Conservation (phyloP, 2,888 invertebrate genomes). For the Leucoma salicis region DNA sequence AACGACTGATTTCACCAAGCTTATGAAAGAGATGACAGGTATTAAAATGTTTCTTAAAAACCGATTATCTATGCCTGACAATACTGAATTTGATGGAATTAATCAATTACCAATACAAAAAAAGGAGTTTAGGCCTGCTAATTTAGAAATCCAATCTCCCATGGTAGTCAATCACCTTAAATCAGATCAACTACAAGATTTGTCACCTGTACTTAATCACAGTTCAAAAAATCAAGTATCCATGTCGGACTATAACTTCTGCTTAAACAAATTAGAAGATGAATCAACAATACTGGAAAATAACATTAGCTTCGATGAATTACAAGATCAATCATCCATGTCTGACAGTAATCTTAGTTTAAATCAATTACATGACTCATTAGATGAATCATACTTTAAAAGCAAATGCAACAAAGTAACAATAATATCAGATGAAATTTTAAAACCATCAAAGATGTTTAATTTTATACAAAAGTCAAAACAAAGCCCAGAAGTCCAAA, state of each 20-base stretch:
- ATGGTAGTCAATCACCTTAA: not conserved
- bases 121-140: not conserved
- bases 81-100: not conserved
- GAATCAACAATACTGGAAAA: not conserved
- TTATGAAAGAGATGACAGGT: conserved; percentile 35
- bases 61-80: not conserved
- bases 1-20: conserved; percentile 25
- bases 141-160: not conserved
- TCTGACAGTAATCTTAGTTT: not conserved
- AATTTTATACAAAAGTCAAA: not conserved
- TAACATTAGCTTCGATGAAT: not conserved
- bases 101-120: not conserved
- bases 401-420: not conserved
- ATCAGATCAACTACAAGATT: not conserved
- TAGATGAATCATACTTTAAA: no score
- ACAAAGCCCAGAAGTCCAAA: not conserved
- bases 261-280: not conserved
- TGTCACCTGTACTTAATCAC: not conserved
- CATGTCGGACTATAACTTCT: not conserved
- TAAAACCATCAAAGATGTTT: not conserved
- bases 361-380: not conserved
- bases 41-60: conserved; percentile 37
- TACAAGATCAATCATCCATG: not conserved
- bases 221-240: not conserved
- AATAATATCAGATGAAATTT: conserved; percentile 1